phyloP scores from a whole-genome alignment of 2,888 invertebrate genomes.

The Laothoe populi region DNA sequence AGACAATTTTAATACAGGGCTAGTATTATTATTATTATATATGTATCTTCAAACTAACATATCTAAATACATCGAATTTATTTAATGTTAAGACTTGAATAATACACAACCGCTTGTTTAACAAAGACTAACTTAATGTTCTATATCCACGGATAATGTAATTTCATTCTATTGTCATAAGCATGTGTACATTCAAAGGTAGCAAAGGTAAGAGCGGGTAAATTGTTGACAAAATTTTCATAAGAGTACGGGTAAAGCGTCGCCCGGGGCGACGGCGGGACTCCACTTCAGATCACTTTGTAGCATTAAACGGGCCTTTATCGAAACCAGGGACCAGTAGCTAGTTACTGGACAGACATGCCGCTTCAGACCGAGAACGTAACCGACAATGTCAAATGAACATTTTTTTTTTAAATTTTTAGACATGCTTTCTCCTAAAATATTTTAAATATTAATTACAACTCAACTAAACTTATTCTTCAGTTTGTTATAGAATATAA shows the following conservation, averaged over 20 bases:
- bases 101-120: neutral
- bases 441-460: no score
- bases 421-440: no score
- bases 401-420: no score
- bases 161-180: slow-evolving; percentile 28
- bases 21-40: no score
- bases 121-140: neutral
- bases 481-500: no score
- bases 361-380: slow-evolving; percentile 43
- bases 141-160: neutral
- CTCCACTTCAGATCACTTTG: slow-evolving; percentile 72
- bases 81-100: neutral
- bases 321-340: slow-evolving; percentile 51
- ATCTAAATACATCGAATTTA: neutral
- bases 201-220: slow-evolving; percentile 30
- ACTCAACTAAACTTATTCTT: no score
- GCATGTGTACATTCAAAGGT: slow-evolving; percentile 23
- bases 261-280: slow-evolving; percentile 69
- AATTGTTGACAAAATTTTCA: slow-evolving; percentile 69
- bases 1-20: no score
- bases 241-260: slow-evolving; percentile 68
- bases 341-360: slow-evolving; percentile 50
- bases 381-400: slow-evolving; percentile 32
- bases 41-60: no score
- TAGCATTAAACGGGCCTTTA: slow-evolving; percentile 74